Evolutionary conservation across 2,113 vertebrate genomes (phyloP).

Genomic region (Psettodes erumei): DNA sequence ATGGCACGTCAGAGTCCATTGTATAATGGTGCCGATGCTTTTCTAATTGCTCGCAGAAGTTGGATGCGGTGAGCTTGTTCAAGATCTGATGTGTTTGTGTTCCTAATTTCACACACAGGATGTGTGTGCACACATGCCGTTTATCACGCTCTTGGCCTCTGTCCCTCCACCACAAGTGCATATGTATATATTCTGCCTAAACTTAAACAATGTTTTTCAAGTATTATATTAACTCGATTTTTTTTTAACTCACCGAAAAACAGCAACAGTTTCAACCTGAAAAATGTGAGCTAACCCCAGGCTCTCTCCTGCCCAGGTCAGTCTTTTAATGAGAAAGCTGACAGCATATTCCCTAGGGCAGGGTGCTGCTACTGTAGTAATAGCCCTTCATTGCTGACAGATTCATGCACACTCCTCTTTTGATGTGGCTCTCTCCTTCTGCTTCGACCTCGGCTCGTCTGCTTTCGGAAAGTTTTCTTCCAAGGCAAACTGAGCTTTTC

Average conservation of each 20-base stretch:
- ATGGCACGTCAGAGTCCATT: constrained; percentile 58
- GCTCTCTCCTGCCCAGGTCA: constrained; percentile 68
- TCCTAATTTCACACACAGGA: constrained; percentile 71
- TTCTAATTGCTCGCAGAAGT: constrained; percentile 74
- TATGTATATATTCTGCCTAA: constrained; percentile 1
- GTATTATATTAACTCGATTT: background rate
- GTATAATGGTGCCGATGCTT: constrained; percentile 62
- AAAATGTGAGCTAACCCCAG: constrained; percentile 43
- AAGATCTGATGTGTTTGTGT: constrained; percentile 73
- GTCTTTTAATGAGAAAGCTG: constrained; percentile 78
- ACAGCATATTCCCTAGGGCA: constrained; percentile 75
- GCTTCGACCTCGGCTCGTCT: constrained; percentile 61
- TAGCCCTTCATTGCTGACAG: constrained; percentile 81
- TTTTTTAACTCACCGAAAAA: constrained; percentile 26
- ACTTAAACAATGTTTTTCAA: background rate
- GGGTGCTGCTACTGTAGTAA: constrained; percentile 79
- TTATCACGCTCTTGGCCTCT: constrained; percentile 24
- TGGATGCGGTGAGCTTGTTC: constrained; percentile 71
- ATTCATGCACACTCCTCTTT: constrained; percentile 75
- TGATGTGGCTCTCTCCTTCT: constrained; percentile 78
- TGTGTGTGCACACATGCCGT: constrained; percentile 55
- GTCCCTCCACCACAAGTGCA: background rate
- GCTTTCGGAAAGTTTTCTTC: constrained; percentile 60
- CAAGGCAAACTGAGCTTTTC: constrained; percentile 59
- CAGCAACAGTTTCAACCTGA: constrained; percentile 1